Evolutionary conservation across 1,140 invertebrate species (phyloP), one percentile per base, ranked within the genome.

Genomic region (Gonatopus flavifemur): DNA sequence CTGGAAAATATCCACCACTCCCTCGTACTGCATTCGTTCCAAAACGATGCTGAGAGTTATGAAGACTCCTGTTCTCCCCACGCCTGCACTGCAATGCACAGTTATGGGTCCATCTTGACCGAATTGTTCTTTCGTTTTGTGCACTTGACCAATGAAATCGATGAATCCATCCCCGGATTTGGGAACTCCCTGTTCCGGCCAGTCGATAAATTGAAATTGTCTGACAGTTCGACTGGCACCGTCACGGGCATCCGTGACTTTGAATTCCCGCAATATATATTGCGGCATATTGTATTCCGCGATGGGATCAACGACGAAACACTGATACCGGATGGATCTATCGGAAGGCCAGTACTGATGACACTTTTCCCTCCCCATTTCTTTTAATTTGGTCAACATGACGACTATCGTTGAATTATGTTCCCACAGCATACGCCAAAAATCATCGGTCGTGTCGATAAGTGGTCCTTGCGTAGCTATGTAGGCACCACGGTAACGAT

Each of bases 351-450:
- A 99, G 72, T 99, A 99, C 67, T 98, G 94, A 72, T 96, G 92
- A 71, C 96, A 98, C 80, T 98, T 98, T 76, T 98, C 96, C 70
- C 94, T 82, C 52, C 95, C 94, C 90, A 97, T 94, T 80, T 98
- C 96, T 72, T 96, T 93, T 15, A 97, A 81, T 77, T 98, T 98
- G 3, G 95, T 98, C 28, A 99, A 79, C 96, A 98, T 99, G 8
- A 98, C 97, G 28, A 99, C 90, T 72, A 99, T 99, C 4, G 94
- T 98, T 0, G 95, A 98, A 76, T 99, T 98, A 71, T 99, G 95
- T 72, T 99, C 96, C 97, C 97, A 99, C n/a, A 99, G 80, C 96
- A 98, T 98, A 53, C 97, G 83, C 98, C 98, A 99, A 65, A 99
- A 96, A 71, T 99, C 97, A 61, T 98, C 94, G 0, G 93, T 93